These are phyloP conservation scores for Chaitophorus viminalis DNA, from an alignment of 2,888 invertebrate species.

Conservation along the genomic window DNA sequence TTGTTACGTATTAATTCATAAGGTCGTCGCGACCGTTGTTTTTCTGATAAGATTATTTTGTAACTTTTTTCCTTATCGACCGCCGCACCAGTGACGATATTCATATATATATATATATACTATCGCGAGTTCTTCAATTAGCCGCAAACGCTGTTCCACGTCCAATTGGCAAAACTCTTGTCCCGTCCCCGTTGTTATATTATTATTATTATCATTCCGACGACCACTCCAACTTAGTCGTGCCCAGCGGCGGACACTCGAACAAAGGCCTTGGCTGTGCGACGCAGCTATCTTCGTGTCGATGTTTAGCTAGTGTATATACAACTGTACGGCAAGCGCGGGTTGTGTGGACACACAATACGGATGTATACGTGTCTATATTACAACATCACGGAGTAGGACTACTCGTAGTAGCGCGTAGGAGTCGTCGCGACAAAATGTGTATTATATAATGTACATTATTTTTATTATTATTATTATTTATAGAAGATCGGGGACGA, in stretches of 20 bases:
- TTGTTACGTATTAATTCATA: too few relatives aligned
- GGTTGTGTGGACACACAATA: background rate
- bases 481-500: conserved; percentile 6
- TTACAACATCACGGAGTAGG: background rate
- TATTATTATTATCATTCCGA: too few relatives aligned
- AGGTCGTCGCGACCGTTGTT: too few relatives aligned
- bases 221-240: too few relatives aligned
- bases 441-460: too few relatives aligned
- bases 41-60: too few relatives aligned
- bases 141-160: background rate
- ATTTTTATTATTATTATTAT: background rate
- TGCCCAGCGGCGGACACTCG: background rate
- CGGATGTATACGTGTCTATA: too few relatives aligned
- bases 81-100: too few relatives aligned
- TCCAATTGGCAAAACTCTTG: conserved; percentile 32
- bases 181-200: background rate
- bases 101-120: too few relatives aligned
- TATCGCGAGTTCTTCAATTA: background rate
- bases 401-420: background rate
- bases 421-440: background rate
- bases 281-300: too few relatives aligned
- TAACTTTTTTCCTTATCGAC: too few relatives aligned
- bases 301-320: background rate
- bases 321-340: too few relatives aligned
- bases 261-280: background rate